A percentile compares a stretch with the other conserved stretches of the same genome.
Conservation (phyloP, 2,888 invertebrate species). For the Creontiades dilutus region DNA sequence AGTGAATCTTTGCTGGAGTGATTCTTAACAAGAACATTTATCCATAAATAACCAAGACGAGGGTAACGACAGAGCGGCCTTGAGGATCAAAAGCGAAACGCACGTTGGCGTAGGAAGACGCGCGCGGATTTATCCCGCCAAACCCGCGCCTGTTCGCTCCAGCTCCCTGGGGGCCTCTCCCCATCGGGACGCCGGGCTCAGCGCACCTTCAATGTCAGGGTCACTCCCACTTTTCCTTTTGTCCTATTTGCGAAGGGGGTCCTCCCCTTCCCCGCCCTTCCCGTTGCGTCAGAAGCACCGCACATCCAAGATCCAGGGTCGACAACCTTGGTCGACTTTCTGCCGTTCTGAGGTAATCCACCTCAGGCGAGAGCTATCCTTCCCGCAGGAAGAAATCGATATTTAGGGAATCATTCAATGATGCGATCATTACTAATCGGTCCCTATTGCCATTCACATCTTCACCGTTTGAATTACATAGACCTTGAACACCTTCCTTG, state of each 20-base stretch:
- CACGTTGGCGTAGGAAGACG: no score
- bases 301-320: slow-evolving; percentile 52
- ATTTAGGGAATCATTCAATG: neutral
- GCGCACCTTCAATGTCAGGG: slow-evolving; percentile 57
- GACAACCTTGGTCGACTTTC: slow-evolving; percentile 58
- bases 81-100: no score
- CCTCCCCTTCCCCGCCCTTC: neutral
- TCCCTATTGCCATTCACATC: neutral
- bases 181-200: neutral
- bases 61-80: no score
- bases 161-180: neutral
- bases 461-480: no score
- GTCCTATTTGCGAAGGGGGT: slow-evolving; percentile 59
- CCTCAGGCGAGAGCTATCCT: neutral
- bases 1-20: no score
- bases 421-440: neutral
- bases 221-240: slow-evolving; percentile 60
- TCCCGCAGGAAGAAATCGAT: neutral
- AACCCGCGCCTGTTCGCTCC: neutral
- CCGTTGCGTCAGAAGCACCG: slow-evolving; percentile 56
- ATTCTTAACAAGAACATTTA: no score
- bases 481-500: no score
- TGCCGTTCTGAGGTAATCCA: slow-evolving; percentile 4
- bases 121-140: no score
- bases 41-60: no score